These are phyloP conservation scores for Prorops nasuta DNA, from an alignment of 1,140 invertebrate genomes.

Conservation along the genomic window DNA sequence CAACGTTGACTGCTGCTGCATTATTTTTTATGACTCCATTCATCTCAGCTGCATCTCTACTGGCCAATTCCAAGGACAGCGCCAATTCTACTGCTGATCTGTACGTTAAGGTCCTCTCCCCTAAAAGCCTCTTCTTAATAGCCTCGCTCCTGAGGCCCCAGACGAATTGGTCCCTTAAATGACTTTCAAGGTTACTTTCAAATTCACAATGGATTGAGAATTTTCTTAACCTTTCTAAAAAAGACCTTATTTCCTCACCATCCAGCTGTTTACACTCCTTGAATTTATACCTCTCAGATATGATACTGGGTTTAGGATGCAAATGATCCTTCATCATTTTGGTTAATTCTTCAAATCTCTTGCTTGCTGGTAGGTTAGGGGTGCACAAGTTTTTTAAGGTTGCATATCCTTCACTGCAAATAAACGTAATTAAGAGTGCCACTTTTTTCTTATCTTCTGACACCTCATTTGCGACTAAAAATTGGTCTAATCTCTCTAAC, in stretches of 20 bases:
- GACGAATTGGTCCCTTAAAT: background rate
- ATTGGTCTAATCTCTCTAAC: constrained; percentile 20
- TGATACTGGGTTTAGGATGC: constrained; percentile 14
- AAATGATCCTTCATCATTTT: constrained; percentile 15
- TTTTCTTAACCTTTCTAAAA: background rate
- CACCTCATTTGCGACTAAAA: constrained; percentile 5
- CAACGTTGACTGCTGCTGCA: background rate
- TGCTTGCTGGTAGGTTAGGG: constrained; percentile 4
- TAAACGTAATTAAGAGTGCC: constrained; percentile 14
- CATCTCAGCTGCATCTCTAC: background rate
- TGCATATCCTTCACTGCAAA: constrained; percentile 19
- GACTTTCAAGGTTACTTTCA: background rate
- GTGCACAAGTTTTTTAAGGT: constrained; percentile 20
- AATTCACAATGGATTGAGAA: background rate
- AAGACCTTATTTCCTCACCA: background rate
- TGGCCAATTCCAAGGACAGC: background rate
- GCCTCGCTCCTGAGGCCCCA: background rate
- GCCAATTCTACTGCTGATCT: background rate
- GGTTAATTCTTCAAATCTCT: background rate
- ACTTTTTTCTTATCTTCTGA: constrained; percentile 2
- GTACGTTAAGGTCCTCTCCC: background rate
- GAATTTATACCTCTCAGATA: constrained; percentile 21
- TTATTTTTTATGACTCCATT: background rate
- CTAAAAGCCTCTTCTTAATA: background rate
- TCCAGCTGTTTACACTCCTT: constrained; percentile 12